phyloP scores from a whole-genome alignment of 2,888 invertebrate genomes.

The Marasmarcha lunaedactyla region DNA sequence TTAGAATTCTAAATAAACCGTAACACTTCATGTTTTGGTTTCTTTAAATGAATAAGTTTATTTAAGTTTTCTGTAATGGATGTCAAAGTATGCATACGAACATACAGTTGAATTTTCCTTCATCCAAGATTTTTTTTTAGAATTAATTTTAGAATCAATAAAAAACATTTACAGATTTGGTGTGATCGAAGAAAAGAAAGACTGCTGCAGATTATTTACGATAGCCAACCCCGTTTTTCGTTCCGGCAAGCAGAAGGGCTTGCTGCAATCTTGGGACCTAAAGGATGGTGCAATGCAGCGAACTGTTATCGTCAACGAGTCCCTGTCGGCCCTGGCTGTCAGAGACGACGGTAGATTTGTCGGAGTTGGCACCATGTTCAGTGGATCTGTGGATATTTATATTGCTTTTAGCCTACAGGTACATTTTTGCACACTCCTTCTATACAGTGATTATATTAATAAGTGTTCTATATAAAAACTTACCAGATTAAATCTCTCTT shows the following conservation, averaged over 20 bases:
- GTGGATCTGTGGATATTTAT: slow-evolving; percentile 91
- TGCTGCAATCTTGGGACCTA: slow-evolving; percentile 80
- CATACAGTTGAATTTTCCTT: too few relatives aligned
- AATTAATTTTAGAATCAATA: too few relatives aligned
- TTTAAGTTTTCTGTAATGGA: too few relatives aligned
- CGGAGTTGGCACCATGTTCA: slow-evolving; percentile 93
- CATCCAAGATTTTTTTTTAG: too few relatives aligned
- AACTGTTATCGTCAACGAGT: slow-evolving; percentile 75
- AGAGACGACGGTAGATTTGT: slow-evolving; percentile 93
- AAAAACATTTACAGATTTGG: slow-evolving; percentile 74
- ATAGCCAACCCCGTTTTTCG: slow-evolving; percentile 84
- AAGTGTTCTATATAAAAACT: too few relatives aligned
- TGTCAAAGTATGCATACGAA: too few relatives aligned
- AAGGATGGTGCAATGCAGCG: slow-evolving; percentile 64
- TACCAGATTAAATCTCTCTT: too few relatives aligned
- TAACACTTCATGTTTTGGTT: too few relatives aligned
- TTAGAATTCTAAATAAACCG: too few relatives aligned
- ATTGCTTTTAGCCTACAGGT: slow-evolving; percentile 93
- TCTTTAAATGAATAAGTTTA: too few relatives aligned
- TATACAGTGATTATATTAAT: too few relatives aligned
- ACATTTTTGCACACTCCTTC: slow-evolving; percentile 9
- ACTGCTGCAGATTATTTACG: slow-evolving; percentile 77
- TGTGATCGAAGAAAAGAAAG: slow-evolving; percentile 75
- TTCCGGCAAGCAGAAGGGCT: slow-evolving; percentile 78
- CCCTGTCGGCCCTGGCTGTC: slow-evolving; percentile 86